Evolutionary conservation across 2,888 invertebrate species (phyloP), one percentile per base, ranked within the genome.

Genomic region (Salpingus planirostris): DNA sequence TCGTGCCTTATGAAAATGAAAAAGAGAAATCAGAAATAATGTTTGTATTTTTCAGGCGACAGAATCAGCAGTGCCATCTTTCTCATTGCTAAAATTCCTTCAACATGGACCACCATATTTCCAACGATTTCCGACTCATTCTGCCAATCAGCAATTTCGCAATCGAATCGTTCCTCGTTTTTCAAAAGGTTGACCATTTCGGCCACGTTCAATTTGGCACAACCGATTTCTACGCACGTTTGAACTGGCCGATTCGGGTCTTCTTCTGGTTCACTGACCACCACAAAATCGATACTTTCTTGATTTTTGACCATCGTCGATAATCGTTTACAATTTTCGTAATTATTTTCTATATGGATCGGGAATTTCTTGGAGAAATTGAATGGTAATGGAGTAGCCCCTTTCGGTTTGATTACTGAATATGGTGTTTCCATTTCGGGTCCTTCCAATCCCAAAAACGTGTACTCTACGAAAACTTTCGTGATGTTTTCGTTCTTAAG

Each of bases 21-120:
- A n/a, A n/a, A n/a, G n/a, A n/a, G n/a, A n/a, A n/a, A n/a, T n/a
- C n/a, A n/a, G n/a, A n/a, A n/a, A n/a, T n/a, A n/a, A n/a, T n/a
- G n/a, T n/a, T n/a, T n/a, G n/a, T n/a, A n/a, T n/a, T n/a, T n/a
- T n/a, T n/a, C n/a, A n/a, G n/a, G n/a, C n/a, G n/a, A n/a, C n/a
- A n/a, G n/a, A n/a, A n/a, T n/a, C n/a, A n/a, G n/a, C n/a, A n/a
- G n/a, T n/a, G 43, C 43, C 36, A 39, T 32, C 6, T 42, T 44
- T 26, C 55, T 43, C 43, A 54, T 44, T 5, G 52, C 49, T 25
- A 47, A 37, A 13, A 54, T 32, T 1, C 55, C 55, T 15, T 31
- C 32, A 13, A 56, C 33, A 3, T 30, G 29, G 10, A 56, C 21
- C 10, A 37, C 45, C 25, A 56, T 29, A 10, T 27, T 31, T n/a